Evolutionary conservation across 2,888 invertebrate genomes (phyloP).

Genomic region (Blastobasis lacticolella): DNA sequence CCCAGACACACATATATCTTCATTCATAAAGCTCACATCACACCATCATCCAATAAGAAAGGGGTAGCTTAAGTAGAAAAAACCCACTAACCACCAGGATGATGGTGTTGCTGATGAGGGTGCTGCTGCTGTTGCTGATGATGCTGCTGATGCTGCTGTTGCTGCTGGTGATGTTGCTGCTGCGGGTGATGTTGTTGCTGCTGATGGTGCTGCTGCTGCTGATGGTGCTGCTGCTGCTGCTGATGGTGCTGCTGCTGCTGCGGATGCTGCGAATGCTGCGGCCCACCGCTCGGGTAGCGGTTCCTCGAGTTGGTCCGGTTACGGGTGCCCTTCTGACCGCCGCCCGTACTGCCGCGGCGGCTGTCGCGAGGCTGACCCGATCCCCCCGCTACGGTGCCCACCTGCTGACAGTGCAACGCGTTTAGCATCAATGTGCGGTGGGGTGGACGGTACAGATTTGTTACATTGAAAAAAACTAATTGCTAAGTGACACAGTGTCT

Average conservation of each 20-base stretch:
- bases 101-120: slow-evolving; percentile 30
- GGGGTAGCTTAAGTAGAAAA: no score
- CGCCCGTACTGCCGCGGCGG: slow-evolving; percentile 45
- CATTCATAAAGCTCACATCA: no score
- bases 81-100: slow-evolving; percentile 32
- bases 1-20: no score
- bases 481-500: no score
- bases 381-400: slow-evolving; percentile 42
- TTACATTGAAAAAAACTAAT: no score
- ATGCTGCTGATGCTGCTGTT: slow-evolving; percentile 41
- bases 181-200: slow-evolving; percentile 28
- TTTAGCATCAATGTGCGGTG: not conserved
- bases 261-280: slow-evolving; percentile 28
- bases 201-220: slow-evolving; percentile 27
- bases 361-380: slow-evolving; percentile 49
- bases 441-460: not conserved
- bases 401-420: slow-evolving; percentile 25
- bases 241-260: slow-evolving; percentile 32
- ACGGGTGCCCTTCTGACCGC: slow-evolving; percentile 28
- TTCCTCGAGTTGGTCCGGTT: slow-evolving; percentile 44
- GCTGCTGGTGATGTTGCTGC: slow-evolving; percentile 45
- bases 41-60: no score
- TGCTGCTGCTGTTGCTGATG: slow-evolving; percentile 30
- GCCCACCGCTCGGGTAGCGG: slow-evolving; percentile 42
- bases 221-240: slow-evolving; percentile 32